Base-by-base conservation (phyloP, 2,797 vertebrate genomes). In the Pantherophis alleghaniensis region DNA sequence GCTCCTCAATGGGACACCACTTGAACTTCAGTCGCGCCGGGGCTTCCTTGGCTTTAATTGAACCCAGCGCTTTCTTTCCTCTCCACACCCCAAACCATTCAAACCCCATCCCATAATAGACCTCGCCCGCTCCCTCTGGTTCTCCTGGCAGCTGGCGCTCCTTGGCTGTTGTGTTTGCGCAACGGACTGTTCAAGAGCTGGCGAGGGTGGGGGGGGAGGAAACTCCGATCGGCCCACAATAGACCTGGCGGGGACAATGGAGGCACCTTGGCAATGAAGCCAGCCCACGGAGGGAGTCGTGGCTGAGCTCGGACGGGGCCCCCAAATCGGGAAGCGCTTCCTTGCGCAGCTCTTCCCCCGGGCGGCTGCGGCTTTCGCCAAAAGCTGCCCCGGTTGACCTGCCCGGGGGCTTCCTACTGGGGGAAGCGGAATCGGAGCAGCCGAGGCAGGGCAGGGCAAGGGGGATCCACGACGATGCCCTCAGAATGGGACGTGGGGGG, bases 21-120 rank as follows among this genome's bases (percentile, higher is more conserved):
- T 97, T 95, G 97, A 96, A 96, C 95, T 95, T 88, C 93, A 87
- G 89, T 94, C 96, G 90, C 94, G 87, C 95, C 74, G 18, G 95
- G 96, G 95, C 95, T 95, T 96, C 96, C n/a, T 92, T 57, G 97
- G 95, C 96, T 97, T 97, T 96, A 97, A 97, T 97, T 96, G 96
- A 97, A 96, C 51, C 89, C 94, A 91, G 95, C 92, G 94, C 93
- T 18, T 89, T 83, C 91, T 22, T n/a, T 42, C 14, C 28, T 2
- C 11, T 11, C 87, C 9, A 18, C 51, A 53, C 32, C 87, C 16
- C 37, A 12, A 18, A 32, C 88, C 56, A 56, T 59, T 22, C 79
- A 13, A 79, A 37, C 92, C 87, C 53, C 16, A 93, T 93, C 61
- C 26, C 95, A 94, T 96, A 94, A 96, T 95, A 96, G 96, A 90